Base-by-base conservation (phyloP, 2,113 vertebrate genomes). In the Chaenogobius annularis region DNA sequence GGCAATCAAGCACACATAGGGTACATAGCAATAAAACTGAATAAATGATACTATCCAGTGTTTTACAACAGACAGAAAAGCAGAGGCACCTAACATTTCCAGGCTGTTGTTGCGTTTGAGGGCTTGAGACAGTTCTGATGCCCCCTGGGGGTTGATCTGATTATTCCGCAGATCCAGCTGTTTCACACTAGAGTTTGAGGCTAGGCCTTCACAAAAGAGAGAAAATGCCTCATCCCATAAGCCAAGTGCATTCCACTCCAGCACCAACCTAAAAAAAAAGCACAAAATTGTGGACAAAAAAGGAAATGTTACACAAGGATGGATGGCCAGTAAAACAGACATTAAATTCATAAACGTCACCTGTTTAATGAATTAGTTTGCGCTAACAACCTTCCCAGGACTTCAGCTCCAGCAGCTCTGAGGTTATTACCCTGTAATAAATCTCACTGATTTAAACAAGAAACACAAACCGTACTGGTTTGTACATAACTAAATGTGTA, bases 211-310 rank as follows among this genome's bases (percentile, higher is more conserved):
- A 63, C 96, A 98, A 80, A 99, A 95, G 3, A 93, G 64, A 0
- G 95, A 92, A 47, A 99, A 99, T 73, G 94, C 91, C 20, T 98
- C 95, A 0, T 96, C 95, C 95, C 94, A 96, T 9, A 94, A 22
- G 0, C 97, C 98, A 44, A 99, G 72, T 43, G 87, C 95, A 66
- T 99, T 99, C 97, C 98, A 99, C 83, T 99, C 97, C 80, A 99
- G 81, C 48, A 94, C 94, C 40, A 99, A 86, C 75, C 98, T 99
- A 5, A 35, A 13, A 13, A 22, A 1, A 17, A n/a, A n/a, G n/a
- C 58, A 10, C 1, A 8, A 7, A 61, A 61, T 14, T 58, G 26
- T 61, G 23, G 15, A 83, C 61, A 66, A 12, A 77, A 46, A 58
- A 62, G 3, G n/a, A 50, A 35, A 17, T 31, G 5, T 35, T 54